phyloP scores from a whole-genome alignment of 2,113 vertebrate species.

The Ptyas mucosa region DNA sequence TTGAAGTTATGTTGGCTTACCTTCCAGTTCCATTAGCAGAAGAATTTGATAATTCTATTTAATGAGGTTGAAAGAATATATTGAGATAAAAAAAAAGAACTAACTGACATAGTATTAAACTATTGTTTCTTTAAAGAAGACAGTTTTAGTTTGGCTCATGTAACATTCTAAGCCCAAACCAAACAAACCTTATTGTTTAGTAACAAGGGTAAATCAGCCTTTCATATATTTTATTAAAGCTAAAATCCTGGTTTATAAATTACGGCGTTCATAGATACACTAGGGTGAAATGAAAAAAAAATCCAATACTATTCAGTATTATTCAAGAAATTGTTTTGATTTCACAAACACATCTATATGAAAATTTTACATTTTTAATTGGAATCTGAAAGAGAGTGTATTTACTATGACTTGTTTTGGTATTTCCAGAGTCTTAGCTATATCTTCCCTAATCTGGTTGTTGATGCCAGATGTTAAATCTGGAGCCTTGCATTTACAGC shows the following conservation, averaged over 20 bases:
- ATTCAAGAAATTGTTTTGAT: background rate
- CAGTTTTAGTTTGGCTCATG: background rate
- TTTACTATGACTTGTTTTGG: background rate
- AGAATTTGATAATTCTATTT: background rate
- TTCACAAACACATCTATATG: background rate
- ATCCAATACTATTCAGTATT: background rate
- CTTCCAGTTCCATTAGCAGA: background rate
- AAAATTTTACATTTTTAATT: background rate
- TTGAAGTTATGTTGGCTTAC: background rate
- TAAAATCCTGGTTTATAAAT: background rate
- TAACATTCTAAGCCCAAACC: background rate
- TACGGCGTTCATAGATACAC: background rate
- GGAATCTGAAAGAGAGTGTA: background rate
- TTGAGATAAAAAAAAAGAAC: background rate
- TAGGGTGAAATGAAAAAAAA: background rate
- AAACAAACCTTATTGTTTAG: background rate
- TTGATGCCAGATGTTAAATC: background rate
- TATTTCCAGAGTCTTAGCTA: background rate
- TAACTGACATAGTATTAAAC: background rate
- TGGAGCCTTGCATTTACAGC: background rate
- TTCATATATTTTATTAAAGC: background rate
- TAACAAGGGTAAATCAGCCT: background rate
- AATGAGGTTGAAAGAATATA: background rate
- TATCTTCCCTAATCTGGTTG: background rate
- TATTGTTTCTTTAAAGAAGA: background rate